Evolutionary conservation across 1,140 invertebrate genomes (phyloP).

Genomic region (Zelostemma sp.): DNA sequence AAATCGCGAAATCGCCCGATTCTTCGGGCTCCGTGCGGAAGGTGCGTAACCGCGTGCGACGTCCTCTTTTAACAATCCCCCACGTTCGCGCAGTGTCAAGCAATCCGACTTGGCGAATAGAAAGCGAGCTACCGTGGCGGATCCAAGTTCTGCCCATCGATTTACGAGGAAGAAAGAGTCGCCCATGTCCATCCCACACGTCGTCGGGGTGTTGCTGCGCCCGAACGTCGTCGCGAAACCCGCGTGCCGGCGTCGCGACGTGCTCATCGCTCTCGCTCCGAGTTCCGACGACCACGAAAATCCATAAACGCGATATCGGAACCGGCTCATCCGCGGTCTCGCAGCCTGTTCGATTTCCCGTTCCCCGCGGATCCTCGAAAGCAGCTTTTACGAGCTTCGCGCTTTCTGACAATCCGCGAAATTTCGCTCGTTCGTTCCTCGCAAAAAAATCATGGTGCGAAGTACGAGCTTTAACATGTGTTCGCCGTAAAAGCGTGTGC

Average conservation of each 20-base stretch:
- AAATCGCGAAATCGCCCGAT: slow-evolving; percentile 57
- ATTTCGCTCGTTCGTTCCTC: too few relatives aligned
- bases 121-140: slow-evolving; percentile 38
- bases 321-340: background rate
- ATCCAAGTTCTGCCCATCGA: slow-evolving; percentile 53
- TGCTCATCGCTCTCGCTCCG: background rate
- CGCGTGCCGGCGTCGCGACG: slow-evolving; percentile 16
- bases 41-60: slow-evolving; percentile 46
- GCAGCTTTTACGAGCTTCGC: too few relatives aligned
- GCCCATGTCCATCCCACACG: slow-evolving; percentile 40
- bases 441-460: too few relatives aligned
- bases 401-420: too few relatives aligned
- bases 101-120: slow-evolving; percentile 6
- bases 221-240: background rate
- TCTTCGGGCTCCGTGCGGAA: slow-evolving; percentile 47
- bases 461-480: too few relatives aligned
- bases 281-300: background rate
- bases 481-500: too few relatives aligned
- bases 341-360: background rate
- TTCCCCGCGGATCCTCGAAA: background rate
- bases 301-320: slow-evolving; percentile 1
- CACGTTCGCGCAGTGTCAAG: slow-evolving; percentile 2
- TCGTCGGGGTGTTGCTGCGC: slow-evolving; percentile 43
- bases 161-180: slow-evolving; percentile 53
- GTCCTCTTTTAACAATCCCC: background rate